These are phyloP conservation scores for Pomacea maculata DNA, from an alignment of 1,140 invertebrate genomes.

Conservation along the genomic window DNA sequence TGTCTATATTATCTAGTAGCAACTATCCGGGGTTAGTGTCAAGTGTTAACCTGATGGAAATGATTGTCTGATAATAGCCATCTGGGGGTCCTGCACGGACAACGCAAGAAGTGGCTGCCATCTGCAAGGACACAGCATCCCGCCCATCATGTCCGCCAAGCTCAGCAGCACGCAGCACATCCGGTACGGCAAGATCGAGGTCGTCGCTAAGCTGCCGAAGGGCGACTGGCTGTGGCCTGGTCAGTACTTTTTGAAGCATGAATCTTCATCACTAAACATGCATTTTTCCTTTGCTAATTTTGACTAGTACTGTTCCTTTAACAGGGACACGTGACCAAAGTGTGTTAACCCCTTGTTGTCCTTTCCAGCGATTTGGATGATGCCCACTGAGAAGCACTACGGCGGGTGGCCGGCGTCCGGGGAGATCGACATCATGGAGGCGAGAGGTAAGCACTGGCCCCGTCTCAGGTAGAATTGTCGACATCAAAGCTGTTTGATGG, in stretches of 20 bases:
- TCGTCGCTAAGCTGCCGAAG: conserved; percentile 76
- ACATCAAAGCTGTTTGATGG: neutral
- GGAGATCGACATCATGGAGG: conserved; percentile 64
- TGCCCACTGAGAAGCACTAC: conserved; percentile 49
- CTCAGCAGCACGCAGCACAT: conserved; percentile 75
- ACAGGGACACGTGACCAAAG: too few species aligned
- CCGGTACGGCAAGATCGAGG: conserved; percentile 76
- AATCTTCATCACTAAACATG: too few species aligned
- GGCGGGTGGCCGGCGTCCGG: conserved; percentile 61
- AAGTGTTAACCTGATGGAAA: too few species aligned
- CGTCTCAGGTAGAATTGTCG: too few species aligned
- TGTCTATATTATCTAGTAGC: too few species aligned
- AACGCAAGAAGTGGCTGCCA: neutral
- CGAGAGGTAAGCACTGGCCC: conserved; percentile 31
- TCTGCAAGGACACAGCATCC: conserved; percentile 7
- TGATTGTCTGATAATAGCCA: neutral
- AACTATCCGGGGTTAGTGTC: too few species aligned
- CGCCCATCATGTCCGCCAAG: conserved; percentile 68
- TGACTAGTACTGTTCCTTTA: too few species aligned
- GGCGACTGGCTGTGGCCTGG: conserved; percentile 83
- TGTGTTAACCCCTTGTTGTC: neutral
- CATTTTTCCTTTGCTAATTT: too few species aligned
- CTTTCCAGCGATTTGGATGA: conserved; percentile 58
- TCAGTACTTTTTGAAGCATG: conserved; percentile 45
- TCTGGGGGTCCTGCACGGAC: neutral